Conservation (phyloP, 1,140 invertebrate genomes). For the Microplitis demolitor region DNA sequence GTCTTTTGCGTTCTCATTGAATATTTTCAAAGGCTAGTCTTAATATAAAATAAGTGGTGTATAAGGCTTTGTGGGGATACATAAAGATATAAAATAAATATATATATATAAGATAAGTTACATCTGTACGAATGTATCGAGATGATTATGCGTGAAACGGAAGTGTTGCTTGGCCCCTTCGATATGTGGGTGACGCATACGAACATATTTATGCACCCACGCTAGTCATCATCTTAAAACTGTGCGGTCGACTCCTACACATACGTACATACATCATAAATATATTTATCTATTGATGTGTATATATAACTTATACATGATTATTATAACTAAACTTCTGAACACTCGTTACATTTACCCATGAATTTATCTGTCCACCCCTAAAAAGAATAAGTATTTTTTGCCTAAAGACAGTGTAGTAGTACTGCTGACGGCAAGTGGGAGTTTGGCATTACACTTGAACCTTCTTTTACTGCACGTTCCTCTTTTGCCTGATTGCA, state of each 20-base stretch:
- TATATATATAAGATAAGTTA: neutral
- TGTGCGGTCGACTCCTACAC: neutral
- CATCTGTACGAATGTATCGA: neutral
- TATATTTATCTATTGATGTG: slow-evolving; percentile 18
- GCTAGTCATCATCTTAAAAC: slow-evolving; percentile 2
- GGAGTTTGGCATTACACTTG: slow-evolving; percentile 8
- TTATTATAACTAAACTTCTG: neutral
- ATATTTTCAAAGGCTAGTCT: neutral
- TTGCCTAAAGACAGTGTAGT: slow-evolving; percentile 2
- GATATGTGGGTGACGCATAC: slow-evolving; percentile 54
- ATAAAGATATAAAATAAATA: neutral
- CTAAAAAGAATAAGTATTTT: neutral
- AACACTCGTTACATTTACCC: slow-evolving; percentile 6
- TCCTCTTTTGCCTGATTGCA: slow-evolving; percentile 52
- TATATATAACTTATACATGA: slow-evolving; percentile 50
- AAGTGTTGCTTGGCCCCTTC: neutral
- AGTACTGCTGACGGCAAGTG: neutral
- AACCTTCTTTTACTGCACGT: slow-evolving; percentile 19
- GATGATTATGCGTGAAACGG: neutral
- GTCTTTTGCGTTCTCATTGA: neutral
- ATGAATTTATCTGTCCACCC: slow-evolving; percentile 7
- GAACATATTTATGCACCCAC: slow-evolving; percentile 55
- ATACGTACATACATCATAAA: neutral
- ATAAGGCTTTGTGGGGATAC: too few species aligned
- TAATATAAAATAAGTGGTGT: neutral